Base-by-base conservation (phyloP, 2,113 vertebrate species). In the Embiotoca jacksoni region DNA sequence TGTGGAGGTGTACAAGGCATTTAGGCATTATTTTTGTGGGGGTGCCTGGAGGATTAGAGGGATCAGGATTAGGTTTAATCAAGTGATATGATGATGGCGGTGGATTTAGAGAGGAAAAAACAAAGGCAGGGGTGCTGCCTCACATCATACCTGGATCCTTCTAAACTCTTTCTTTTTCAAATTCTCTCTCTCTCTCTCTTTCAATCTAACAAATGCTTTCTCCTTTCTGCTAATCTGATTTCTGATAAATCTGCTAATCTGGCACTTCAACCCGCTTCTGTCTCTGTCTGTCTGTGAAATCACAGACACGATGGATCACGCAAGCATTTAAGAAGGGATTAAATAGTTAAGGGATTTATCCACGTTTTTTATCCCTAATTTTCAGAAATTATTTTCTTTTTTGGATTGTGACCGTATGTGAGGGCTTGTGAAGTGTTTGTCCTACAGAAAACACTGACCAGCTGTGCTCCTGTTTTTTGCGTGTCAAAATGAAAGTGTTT, bases 291-390 rank as follows among this genome's bases (percentile, higher is more conserved):
- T 63, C 68, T 68, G 64, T 83, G 61, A 85, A 91, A 89, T 75
- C 74, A 78, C 80, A 81, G 80, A 88, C 78, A 72, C n/a, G 46
- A 82, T 76, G 69, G 87, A 94, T 92, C 92, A 93, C 63, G 71
- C 88, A 85, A 87, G 79, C 85, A 62, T 87, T 91, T 91, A 90
- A 90, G 78, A 91, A 73, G 72, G 84, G 88, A 94, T 94, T 93
- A 90, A 75, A 63, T 77, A 66, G 88, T 89, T 87, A 88, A 86
- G 50, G 65, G 86, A 88, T 31, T 93, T 88, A 83, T 82, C 50
- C 54, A 13, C 84, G 72, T 62, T 89, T 89, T 90, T 69, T 1
- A 33, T 33, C 60, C 66, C 78, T 58, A 86, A 86, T 88, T 89
- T 89, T 75, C 54, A 59, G 14, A 70, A 93, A 90, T 87, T 9